Percentiles rank a stretch among this genome's conserved stretches.
Conservation (phyloP, 2,113 vertebrate species). For the Ifrita kowaldi region DNA sequence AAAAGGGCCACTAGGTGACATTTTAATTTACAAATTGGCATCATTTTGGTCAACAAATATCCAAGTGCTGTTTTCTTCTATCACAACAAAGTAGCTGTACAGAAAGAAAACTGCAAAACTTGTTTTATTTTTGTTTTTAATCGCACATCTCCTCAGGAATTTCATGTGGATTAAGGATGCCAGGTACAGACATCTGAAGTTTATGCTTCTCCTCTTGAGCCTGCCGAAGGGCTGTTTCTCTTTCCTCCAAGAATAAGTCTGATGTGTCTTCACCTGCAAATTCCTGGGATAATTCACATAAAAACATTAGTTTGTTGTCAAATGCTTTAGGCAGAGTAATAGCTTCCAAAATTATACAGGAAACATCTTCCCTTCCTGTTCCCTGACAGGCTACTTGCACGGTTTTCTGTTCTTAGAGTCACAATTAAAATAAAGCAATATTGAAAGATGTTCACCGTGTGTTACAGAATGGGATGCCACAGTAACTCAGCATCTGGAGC, state of each 20-base stretch:
- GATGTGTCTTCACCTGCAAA: constrained; percentile 96
- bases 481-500: background rate
- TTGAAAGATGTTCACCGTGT: fast-evolving
- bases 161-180: constrained; percentile 97
- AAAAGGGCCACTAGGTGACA: constrained; percentile 96
- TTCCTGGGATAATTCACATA: constrained; percentile 73
- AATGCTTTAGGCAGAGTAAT: background rate
- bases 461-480: background rate
- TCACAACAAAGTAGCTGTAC: constrained; percentile 73
- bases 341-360: background rate
- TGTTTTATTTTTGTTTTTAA: constrained; percentile 73
- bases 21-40: constrained; percentile 96
- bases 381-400: background rate
- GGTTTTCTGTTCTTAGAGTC: background rate
- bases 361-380: background rate
- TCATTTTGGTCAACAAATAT: constrained; percentile 94
- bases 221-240: constrained; percentile 89
- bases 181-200: constrained; percentile 95
- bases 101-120: constrained; percentile 73
- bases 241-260: constrained; percentile 93
- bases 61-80: constrained; percentile 81
- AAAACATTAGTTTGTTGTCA: background rate
- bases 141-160: constrained; percentile 98
- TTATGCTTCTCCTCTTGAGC: constrained; percentile 98
- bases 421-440: background rate